These are phyloP conservation scores for Isaurus tuberculatus DNA, from an alignment of 92 coral and sea anemone genomes.

Conservation along the genomic window DNA sequence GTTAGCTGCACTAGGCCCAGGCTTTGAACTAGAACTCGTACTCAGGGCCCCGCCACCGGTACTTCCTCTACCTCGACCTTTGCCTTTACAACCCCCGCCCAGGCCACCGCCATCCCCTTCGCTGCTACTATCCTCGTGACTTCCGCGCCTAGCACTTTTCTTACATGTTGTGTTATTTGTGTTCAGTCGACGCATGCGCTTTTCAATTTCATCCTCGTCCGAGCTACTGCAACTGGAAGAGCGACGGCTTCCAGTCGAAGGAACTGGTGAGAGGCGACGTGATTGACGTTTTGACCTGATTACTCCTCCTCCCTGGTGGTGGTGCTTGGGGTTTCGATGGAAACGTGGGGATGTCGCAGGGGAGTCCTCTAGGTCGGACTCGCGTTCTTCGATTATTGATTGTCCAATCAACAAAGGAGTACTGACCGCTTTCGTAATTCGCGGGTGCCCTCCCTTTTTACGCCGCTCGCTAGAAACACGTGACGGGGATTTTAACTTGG, in stretches of 20 bases:
- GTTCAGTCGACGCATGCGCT: constrained; percentile 92
- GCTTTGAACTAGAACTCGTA: constrained; percentile 24
- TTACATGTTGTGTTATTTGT: constrained; percentile 84
- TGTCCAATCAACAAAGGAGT: constrained; percentile 88
- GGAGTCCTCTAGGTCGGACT: constrained; percentile 96
- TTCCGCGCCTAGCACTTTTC: constrained; percentile 77
- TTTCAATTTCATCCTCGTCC: constrained; percentile 95
- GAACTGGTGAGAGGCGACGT: constrained; percentile 91
- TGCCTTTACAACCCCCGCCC: constrained; percentile 58
- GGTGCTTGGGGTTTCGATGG: constrained; percentile 81
- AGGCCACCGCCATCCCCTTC: constrained; percentile 91
- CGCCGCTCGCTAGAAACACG: constrained; percentile 65
- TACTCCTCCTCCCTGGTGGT: constrained; percentile 73
- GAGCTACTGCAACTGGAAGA: constrained; percentile 97
- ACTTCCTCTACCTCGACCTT: constrained; percentile 36
- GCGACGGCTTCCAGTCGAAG: constrained; percentile 91
- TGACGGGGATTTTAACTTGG: constrained; percentile 48
- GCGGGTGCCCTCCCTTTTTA: constrained; percentile 62
- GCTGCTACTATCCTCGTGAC: constrained; percentile 85
- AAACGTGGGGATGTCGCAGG: constrained; percentile 92
- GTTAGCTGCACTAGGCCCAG: neutral
- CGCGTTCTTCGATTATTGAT: constrained; percentile 92
- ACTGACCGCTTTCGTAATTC: constrained; percentile 84
- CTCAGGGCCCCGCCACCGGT: constrained; percentile 21
- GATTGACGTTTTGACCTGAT: constrained; percentile 79